phyloP scores from a whole-genome alignment of 2,113 vertebrate species.

The Passer montanus region DNA sequence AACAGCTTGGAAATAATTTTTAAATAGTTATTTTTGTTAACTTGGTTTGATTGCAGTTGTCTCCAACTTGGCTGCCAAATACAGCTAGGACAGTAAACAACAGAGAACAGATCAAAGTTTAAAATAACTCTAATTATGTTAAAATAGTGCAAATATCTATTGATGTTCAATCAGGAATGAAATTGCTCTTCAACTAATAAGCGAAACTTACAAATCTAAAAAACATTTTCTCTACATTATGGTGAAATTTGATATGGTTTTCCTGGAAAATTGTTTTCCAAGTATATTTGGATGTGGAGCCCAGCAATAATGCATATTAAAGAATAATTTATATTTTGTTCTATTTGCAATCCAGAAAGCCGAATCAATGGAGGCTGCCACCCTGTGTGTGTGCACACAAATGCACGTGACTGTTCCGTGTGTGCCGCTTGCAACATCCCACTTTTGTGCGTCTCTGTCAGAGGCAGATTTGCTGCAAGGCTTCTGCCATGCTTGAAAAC shows the following conservation, averaged over 20 bases:
- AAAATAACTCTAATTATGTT: background rate
- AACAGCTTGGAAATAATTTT: background rate
- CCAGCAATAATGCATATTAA: background rate
- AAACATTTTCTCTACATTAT: background rate
- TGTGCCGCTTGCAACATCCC: rapidly evolving
- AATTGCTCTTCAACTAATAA: background rate
- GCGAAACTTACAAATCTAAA: background rate
- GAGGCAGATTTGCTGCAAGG: background rate
- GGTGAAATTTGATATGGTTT: background rate
- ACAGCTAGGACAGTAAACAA: background rate
- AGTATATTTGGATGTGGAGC: background rate
- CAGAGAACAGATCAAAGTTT: background rate
- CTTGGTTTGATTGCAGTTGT: background rate
- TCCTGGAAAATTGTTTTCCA: background rate
- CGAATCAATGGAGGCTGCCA: background rate
- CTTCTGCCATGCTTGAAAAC: background rate
- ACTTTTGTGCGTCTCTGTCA: background rate
- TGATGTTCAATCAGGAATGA: background rate
- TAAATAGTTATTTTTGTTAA: background rate
- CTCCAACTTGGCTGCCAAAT: background rate
- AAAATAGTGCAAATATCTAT: background rate
- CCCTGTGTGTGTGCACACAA: rapidly evolving
- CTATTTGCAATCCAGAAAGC: background rate
- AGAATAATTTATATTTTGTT: background rate
- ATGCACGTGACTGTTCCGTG: rapidly evolving